A percentile compares a stretch with the other conserved stretches of the same genome.
phyloP scores from a whole-genome alignment of 2,113 vertebrate species.

The Coptodon bakossiorum region DNA sequence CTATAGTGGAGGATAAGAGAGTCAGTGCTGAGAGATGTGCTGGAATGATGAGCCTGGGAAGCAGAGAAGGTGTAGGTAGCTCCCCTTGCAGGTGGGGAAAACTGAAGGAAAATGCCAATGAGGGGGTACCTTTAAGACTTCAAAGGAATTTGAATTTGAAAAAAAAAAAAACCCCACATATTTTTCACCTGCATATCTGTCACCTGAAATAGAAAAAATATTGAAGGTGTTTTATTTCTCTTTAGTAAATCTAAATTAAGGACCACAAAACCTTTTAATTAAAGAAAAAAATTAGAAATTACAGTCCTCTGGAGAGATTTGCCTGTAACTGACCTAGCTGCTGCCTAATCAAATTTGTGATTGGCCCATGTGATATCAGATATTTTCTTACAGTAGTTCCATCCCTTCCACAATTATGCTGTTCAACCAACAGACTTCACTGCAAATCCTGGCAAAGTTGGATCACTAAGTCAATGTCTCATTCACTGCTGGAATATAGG shows the following conservation, averaged over 20 bases:
- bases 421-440: neutral
- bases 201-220: neutral
- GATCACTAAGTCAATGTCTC: neutral
- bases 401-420: neutral
- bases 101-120: neutral
- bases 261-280: neutral
- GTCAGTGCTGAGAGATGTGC: constrained; percentile 59
- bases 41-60: constrained; percentile 49
- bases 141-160: neutral
- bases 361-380: neutral
- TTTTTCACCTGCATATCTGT: neutral
- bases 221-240: neutral
- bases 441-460: neutral
- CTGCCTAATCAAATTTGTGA: neutral
- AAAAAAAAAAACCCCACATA: fast-evolving
- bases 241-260: neutral
- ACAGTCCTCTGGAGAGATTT: neutral
- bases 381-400: neutral
- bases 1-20: constrained; percentile 27
- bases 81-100: constrained; percentile 11
- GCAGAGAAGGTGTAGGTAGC: constrained; percentile 15
- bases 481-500: neutral
- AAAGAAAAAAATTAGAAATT: neutral
- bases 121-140: neutral
- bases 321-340: neutral